phyloP scores from a whole-genome alignment of 2,113 vertebrate species.

The Uropsilus gracilis region DNA sequence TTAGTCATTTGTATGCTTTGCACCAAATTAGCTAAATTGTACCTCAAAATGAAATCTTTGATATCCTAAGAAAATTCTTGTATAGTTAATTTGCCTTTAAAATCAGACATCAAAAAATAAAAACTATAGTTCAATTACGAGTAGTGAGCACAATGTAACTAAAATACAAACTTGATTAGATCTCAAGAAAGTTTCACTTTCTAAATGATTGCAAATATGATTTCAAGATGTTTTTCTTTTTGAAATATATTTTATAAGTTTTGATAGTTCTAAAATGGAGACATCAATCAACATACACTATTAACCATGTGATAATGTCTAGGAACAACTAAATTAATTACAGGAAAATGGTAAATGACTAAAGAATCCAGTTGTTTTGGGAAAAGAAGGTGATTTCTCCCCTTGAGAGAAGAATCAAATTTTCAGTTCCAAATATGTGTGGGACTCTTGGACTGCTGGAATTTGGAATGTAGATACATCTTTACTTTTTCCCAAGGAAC shows the following conservation, averaged over 20 bases:
- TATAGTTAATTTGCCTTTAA: not conserved
- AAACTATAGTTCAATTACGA: not conserved
- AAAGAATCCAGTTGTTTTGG: not conserved
- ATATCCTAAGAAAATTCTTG: not conserved
- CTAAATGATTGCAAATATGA: not conserved
- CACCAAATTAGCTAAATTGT: not conserved
- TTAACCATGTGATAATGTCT: not conserved
- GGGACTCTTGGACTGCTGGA: not conserved
- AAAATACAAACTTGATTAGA: not conserved
- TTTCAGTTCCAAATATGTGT: not conserved
- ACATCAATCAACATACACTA: no score
- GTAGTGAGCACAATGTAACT: not conserved
- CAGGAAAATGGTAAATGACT: not conserved
- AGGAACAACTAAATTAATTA: not conserved
- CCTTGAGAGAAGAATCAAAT: not conserved
- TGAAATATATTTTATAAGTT: not conserved
- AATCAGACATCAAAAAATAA: not conserved
- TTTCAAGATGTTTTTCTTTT: not conserved
- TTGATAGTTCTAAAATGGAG: not conserved
- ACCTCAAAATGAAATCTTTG: not conserved
- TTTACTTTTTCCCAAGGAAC: not conserved
- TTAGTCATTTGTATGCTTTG: not conserved
- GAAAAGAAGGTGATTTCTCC: not conserved
- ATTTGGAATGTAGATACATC: not conserved
- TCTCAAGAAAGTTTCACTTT: not conserved